These are phyloP conservation scores for Meriones psammophilus DNA, from an alignment of 2,797 vertebrate genomes.

Conservation along the genomic window DNA sequence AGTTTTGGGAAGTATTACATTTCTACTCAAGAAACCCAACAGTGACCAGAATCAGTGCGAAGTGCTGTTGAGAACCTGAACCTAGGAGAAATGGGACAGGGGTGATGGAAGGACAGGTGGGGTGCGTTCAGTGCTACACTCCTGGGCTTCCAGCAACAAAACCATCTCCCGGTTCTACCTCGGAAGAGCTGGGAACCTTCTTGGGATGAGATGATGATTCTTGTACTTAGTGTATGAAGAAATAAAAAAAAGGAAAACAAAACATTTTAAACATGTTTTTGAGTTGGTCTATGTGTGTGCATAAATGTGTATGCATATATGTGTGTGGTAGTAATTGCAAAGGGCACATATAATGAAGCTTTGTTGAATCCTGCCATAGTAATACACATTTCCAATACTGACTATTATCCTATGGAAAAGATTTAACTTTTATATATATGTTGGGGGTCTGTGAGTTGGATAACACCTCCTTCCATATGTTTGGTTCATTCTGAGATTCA, in stretches of 20 bases:
- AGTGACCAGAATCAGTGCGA: neutral
- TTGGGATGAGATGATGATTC: neutral
- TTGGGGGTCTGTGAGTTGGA: neutral
- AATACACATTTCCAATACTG: neutral
- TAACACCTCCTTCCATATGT: fast-evolving
- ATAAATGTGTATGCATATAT: neutral
- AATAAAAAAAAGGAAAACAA: neutral
- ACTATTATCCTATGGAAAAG: neutral
- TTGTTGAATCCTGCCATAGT: neutral
- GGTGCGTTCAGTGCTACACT: neutral
- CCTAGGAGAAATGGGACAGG: neutral
- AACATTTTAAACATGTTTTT: neutral
- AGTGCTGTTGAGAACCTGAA: neutral
- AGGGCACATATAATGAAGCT: neutral
- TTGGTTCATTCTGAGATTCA: neutral
- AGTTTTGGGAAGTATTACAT: neutral
- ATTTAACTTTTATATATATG: neutral
- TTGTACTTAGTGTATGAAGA: neutral
- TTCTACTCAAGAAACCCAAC: neutral
- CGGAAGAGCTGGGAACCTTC: too few relatives aligned
- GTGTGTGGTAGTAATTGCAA: neutral
- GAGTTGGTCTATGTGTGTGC: neutral
- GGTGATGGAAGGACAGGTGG: neutral
- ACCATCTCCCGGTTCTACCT: neutral
- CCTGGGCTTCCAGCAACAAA: neutral